These are phyloP conservation scores for Ruditapes philippinarum DNA, from an alignment of 1,140 invertebrate genomes.

Conservation along the genomic window DNA sequence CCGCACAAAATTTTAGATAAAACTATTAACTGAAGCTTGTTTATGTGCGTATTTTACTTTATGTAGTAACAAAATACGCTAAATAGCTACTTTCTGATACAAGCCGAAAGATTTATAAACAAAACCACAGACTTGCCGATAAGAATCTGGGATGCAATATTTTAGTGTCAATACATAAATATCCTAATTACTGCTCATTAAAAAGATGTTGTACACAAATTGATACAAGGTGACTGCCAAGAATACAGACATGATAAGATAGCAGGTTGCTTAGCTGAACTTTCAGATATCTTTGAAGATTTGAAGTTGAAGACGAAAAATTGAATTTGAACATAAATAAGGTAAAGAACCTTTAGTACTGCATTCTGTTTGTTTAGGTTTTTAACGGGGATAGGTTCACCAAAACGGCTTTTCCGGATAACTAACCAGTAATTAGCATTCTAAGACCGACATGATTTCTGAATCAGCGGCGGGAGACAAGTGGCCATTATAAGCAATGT, in stretches of 20 bases:
- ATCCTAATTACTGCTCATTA: slow-evolving; percentile 58
- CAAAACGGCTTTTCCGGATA: too few relatives aligned
- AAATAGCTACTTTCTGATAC: slow-evolving; percentile 40
- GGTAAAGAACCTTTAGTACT: too few relatives aligned
- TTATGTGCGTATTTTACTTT: slow-evolving; percentile 50
- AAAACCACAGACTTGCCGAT: slow-evolving; percentile 22
- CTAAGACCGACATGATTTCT: too few relatives aligned
- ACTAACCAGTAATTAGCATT: too few relatives aligned
- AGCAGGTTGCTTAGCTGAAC: background rate
- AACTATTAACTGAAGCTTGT: slow-evolving; percentile 37
- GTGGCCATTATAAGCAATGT: too few relatives aligned
- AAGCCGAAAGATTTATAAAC: slow-evolving; percentile 50
- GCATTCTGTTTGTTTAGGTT: too few relatives aligned
- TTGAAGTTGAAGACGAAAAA: too few relatives aligned
- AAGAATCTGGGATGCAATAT: slow-evolving; percentile 25
- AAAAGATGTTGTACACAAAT: slow-evolving; percentile 55
- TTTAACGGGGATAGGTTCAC: too few relatives aligned
- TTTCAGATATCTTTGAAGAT: background rate
- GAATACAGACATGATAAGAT: slow-evolving; percentile 39
- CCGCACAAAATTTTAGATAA: slow-evolving; percentile 6
- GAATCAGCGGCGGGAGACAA: too few relatives aligned
- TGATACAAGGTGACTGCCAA: slow-evolving; percentile 41
- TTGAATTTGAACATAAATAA: too few relatives aligned
- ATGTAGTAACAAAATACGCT: slow-evolving; percentile 25
- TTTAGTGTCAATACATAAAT: slow-evolving; percentile 59